A percentile compares a stretch with the other conserved stretches of the same genome.
Conservation (phyloP, 92 coral and sea anemone genomes). For the Phenganax stokvisi region DNA sequence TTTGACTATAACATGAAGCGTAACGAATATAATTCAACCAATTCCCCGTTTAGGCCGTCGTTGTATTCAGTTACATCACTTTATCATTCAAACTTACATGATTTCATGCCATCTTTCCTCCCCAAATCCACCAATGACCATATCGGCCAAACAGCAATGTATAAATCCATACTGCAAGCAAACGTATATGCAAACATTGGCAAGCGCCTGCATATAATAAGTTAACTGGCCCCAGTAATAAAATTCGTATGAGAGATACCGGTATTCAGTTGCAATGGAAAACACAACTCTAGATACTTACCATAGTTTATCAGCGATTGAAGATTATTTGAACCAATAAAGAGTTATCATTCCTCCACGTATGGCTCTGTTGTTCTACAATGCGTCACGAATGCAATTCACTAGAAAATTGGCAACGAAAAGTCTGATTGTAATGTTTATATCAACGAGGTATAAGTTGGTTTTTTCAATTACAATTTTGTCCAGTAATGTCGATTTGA, state of each 20-base stretch:
- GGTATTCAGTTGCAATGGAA: not conserved
- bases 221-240: not conserved
- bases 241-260: not conserved
- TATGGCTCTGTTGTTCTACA: not conserved
- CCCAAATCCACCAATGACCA: conserved; percentile 87
- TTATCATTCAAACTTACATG: conserved; percentile 56
- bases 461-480: conserved; percentile 21
- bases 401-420: conserved; percentile 7
- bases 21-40: no score
- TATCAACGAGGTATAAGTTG: conserved; percentile 29
- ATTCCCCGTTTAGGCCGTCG: no score
- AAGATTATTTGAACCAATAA: conserved; percentile 21
- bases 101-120: conserved; percentile 85
- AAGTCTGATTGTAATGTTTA: conserved; percentile 27
- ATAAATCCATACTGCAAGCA: conserved; percentile 77
- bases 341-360: not conserved
- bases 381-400: conserved; percentile 4
- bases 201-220: not conserved
- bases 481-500: conserved; percentile 5
- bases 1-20: conserved; percentile 49
- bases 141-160: conserved; percentile 91
- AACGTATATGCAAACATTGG: not conserved
- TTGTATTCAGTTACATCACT: not conserved
- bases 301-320: conserved; percentile 15
- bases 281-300: not conserved